Percentiles rank a stretch among this genome's conserved stretches.
phyloP scores from a whole-genome alignment of 2,113 vertebrate species.

The Leptobrachium ailaonicum region DNA sequence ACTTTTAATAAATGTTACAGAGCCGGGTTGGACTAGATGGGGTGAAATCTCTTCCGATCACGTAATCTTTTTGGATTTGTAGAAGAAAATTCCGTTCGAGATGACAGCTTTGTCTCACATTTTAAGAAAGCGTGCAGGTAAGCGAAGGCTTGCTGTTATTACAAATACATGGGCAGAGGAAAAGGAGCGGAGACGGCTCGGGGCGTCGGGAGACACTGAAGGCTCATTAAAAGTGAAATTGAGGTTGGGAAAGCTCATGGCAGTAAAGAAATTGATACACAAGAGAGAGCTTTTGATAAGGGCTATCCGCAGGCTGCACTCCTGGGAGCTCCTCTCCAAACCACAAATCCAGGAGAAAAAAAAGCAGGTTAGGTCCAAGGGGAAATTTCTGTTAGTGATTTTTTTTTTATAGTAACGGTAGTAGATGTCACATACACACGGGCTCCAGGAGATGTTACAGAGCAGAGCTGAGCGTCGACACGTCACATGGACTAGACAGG shows the following conservation, averaged over 20 bases:
- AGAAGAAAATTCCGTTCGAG: too few species aligned
- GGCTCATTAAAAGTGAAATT: slow-evolving; percentile 33
- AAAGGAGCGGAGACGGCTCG: background rate
- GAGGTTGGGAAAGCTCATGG: background rate
- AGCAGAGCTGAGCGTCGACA: too few species aligned
- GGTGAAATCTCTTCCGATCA: too few species aligned
- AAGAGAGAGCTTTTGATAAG: background rate
- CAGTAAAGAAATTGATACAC: background rate
- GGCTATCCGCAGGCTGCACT: background rate
- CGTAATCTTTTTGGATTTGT: too few species aligned
- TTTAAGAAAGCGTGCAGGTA: background rate
- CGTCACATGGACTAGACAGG: too few species aligned
- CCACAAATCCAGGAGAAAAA: too few species aligned
- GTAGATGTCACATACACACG: too few species aligned
- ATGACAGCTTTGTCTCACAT: background rate
- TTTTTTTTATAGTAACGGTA: too few species aligned
- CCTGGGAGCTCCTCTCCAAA: too few species aligned
- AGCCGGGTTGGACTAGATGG: too few species aligned
- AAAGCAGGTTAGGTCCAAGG: background rate
- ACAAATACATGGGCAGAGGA: background rate
- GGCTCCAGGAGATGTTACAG: too few species aligned
- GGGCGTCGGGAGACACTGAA: slow-evolving; percentile 9
- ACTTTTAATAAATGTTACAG: too few species aligned
- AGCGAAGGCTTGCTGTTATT: background rate
- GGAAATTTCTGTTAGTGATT: background rate